Percentiles rank a stretch among this genome's conserved stretches.
phyloP scores from a whole-genome alignment of 2,797 vertebrate species.

The Todus mexicanus region DNA sequence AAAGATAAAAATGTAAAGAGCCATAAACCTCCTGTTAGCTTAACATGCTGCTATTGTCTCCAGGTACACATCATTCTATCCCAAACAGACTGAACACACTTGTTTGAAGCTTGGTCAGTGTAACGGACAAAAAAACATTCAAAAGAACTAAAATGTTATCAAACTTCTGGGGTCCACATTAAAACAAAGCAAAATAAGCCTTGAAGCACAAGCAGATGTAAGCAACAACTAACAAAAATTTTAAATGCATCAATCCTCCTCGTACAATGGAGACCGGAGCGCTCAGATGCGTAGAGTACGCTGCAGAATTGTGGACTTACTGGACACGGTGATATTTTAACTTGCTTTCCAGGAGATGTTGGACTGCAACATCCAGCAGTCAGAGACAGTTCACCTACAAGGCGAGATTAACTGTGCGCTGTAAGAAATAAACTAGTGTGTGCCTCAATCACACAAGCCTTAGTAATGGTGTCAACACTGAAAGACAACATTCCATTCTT shows the following conservation, averaged over 20 bases:
- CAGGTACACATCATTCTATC: not conserved
- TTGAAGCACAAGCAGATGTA: not conserved
- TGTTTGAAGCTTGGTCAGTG: not conserved
- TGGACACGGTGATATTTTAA: not conserved
- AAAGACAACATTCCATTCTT: not conserved
- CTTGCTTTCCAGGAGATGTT: not conserved
- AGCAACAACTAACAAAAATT: not conserved
- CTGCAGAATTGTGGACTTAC: not conserved
- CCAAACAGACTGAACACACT: not conserved
- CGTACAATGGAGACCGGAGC: not conserved
- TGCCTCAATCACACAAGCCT: not conserved
- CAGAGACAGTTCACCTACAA: not conserved
- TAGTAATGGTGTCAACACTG: not conserved
- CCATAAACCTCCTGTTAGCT: not conserved
- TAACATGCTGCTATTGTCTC: not conserved
- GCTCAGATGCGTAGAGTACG: rapidly evolving
- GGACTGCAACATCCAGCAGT: not conserved
- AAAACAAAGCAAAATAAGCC: not conserved
- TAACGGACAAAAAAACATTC: not conserved
- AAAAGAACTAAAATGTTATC: not conserved
- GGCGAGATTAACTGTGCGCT: rapidly evolving
- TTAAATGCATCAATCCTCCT: not conserved
- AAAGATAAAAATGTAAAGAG: not conserved
- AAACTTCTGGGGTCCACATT: not conserved
- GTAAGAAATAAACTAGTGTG: not conserved